Conservation (phyloP, 2,797 vertebrate genomes). For the Atherinosoma microstoma region DNA sequence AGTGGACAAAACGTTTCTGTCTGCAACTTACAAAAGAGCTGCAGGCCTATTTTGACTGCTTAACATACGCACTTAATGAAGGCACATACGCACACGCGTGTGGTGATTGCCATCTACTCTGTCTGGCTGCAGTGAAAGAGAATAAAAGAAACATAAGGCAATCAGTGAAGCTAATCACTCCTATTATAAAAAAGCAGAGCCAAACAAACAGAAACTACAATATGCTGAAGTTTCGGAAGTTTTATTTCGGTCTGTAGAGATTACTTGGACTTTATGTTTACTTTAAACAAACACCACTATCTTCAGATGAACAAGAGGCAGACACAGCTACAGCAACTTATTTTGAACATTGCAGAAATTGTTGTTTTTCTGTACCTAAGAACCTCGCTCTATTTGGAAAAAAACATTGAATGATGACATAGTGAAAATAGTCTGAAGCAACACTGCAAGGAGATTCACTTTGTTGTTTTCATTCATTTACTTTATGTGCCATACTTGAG, state of each 20-base stretch:
- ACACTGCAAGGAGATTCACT: slow-evolving; percentile 17
- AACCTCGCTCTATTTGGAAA: neutral
- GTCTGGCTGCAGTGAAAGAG: slow-evolving; percentile 47
- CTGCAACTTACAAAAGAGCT: slow-evolving; percentile 79
- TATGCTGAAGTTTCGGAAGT: neutral
- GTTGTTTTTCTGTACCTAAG: neutral
- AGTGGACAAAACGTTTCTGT: slow-evolving; percentile 62
- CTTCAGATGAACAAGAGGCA: neutral
- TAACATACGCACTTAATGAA: slow-evolving; percentile 53
- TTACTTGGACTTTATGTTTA: neutral
- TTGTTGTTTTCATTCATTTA: neutral
- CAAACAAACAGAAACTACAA: slow-evolving; percentile 1
- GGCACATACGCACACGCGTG: slow-evolving; percentile 28
- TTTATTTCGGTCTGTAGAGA: slow-evolving; percentile 7
- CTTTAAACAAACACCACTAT: slow-evolving; percentile 9
- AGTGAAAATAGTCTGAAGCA: neutral
- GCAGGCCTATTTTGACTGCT: slow-evolving; percentile 80
- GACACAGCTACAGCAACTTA: neutral
- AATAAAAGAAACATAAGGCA: slow-evolving; percentile 64
- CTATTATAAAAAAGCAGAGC: slow-evolving; percentile 55
- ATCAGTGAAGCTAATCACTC: slow-evolving; percentile 68
- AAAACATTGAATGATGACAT: neutral
- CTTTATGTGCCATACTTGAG: slow-evolving; percentile 12
- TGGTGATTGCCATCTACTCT: slow-evolving; percentile 52
- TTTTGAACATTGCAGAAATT: neutral